A percentile compares a stretch with the other conserved stretches of the same genome.
These are phyloP conservation scores for Heteromormyrus szaboi DNA, from an alignment of 2,797 vertebrate species.

Conservation along the genomic window DNA sequence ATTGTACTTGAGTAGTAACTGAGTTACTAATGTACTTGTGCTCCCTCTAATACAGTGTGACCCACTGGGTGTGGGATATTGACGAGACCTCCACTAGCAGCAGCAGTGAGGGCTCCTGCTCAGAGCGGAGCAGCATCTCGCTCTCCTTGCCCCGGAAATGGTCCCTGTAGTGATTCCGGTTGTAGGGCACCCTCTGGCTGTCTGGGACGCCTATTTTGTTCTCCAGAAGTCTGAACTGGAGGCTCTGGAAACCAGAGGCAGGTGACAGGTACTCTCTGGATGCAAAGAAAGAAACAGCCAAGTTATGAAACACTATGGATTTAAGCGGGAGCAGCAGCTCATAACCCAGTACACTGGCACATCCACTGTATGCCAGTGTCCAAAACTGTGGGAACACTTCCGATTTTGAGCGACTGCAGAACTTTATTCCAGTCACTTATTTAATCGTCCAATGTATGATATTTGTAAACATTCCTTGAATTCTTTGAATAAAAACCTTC, in stretches of 20 bases:
- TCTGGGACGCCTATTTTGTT: conserved; percentile 89
- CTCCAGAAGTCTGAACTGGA: conserved; percentile 93
- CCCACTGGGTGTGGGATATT: not conserved
- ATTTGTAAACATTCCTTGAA: not conserved
- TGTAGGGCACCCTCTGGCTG: conserved; percentile 85
- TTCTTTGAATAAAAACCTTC: not conserved
- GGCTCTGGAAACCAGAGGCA: conserved; percentile 92
- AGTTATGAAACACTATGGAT: not conserved
- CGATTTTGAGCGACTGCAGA: not conserved
- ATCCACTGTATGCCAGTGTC: not conserved
- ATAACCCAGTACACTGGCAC: not conserved
- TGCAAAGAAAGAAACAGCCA: not conserved
- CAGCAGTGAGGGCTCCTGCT: conserved; percentile 77
- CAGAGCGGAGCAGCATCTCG: conserved; percentile 68
- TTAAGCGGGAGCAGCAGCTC: not conserved
- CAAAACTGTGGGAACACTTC: not conserved
- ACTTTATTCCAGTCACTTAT: not conserved
- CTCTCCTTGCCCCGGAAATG: conserved; percentile 79
- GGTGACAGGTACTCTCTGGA: conserved; percentile 78
- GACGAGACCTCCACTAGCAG: conserved; percentile 82
- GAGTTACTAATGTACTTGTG: not conserved
- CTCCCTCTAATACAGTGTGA: not conserved
- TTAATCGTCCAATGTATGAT: not conserved
- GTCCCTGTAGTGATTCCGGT: conserved; percentile 84
- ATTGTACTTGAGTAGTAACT: not conserved